A percentile compares a stretch with the other conserved stretches of the same genome.
Conservation (phyloP, 1,140 invertebrate species). For the Heliconius nattereri region DNA sequence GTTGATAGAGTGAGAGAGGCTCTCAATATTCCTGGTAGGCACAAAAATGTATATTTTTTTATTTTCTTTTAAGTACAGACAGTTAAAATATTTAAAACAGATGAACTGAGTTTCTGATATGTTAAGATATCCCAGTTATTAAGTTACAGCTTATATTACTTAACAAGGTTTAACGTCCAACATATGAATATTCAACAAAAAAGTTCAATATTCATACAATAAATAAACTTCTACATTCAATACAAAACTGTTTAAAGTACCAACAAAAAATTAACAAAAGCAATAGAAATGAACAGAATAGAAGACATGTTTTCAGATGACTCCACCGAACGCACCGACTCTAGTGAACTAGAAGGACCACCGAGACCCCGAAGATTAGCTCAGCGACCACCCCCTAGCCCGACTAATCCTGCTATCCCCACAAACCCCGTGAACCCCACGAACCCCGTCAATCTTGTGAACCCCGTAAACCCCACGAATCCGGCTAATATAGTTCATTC, state of each 20-base stretch:
- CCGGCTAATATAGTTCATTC: neutral
- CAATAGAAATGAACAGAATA: slow-evolving; percentile 21
- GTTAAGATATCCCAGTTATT: too few species aligned
- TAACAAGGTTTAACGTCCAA: too few species aligned
- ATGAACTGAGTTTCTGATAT: too few species aligned
- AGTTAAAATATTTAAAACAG: too few species aligned
- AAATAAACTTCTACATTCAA: too few species aligned
- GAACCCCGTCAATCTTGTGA: slow-evolving; percentile 8
- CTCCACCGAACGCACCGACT: slow-evolving; percentile 66
- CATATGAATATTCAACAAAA: too few species aligned
- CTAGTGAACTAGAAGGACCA: slow-evolving; percentile 64
- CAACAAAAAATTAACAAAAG: neutral
- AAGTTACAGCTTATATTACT: too few species aligned
- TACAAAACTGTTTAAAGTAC: neutral
- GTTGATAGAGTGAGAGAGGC: slow-evolving; percentile 86
- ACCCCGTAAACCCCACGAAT: slow-evolving; percentile 14
- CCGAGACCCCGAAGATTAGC: slow-evolving; percentile 43
- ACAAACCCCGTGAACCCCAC: neutral
- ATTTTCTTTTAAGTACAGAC: too few species aligned
- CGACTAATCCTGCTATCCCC: neutral
- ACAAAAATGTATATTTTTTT: neutral
- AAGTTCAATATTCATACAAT: too few species aligned
- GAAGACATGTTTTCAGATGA: slow-evolving; percentile 53
- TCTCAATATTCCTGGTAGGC: slow-evolving; percentile 80
- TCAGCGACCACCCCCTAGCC: slow-evolving; percentile 29